These are phyloP conservation scores for Anoplolepis gracilipes DNA, from an alignment of 1,140 invertebrate species.

Conservation along the genomic window DNA sequence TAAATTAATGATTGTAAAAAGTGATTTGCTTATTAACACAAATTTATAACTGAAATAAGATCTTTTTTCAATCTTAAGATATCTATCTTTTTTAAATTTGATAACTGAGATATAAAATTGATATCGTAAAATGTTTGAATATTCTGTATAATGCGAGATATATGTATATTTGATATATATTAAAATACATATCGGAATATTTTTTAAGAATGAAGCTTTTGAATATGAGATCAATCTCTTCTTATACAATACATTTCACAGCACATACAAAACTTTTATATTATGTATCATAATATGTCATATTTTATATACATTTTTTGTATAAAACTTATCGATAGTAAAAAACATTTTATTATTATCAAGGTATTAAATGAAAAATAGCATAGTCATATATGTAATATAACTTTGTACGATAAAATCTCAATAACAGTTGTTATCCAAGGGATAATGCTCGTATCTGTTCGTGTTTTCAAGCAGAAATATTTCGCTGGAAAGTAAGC, in stretches of 20 bases:
- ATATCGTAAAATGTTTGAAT: no score
- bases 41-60: no score
- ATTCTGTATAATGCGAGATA: no score
- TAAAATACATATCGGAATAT: no score
- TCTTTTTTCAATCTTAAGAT: no score
- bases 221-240: neutral
- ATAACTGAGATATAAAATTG: no score
- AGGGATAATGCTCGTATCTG: constrained; percentile 21
- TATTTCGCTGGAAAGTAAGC: constrained; percentile 13
- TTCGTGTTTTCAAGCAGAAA: constrained; percentile 3
- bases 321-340: neutral
- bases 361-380: neutral
- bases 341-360: neutral
- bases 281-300: neutral
- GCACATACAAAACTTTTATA: neutral
- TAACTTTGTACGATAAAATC: constrained; percentile 27
- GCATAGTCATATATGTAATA: neutral
- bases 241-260: neutral
- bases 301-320: neutral
- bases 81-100: no score
- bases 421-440: constrained; percentile 24
- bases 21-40: no score
- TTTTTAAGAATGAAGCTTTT: no score
- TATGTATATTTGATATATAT: no score
- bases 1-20: neutral